phyloP scores from a whole-genome alignment of 2,113 vertebrate species.

The Felis chaus region DNA sequence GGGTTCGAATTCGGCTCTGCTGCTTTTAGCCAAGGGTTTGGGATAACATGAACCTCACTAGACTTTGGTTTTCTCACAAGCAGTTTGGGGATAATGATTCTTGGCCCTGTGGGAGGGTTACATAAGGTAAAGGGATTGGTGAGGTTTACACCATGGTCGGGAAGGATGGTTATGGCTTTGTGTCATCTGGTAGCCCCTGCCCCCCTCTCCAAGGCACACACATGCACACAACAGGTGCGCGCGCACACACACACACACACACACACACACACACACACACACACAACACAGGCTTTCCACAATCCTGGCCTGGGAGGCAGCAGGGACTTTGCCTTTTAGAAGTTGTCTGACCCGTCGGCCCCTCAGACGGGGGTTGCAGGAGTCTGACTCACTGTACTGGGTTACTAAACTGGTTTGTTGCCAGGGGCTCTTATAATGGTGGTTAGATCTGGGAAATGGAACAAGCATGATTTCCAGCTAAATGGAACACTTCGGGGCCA shows the following conservation, averaged over 20 bases:
- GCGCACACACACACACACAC: fast-evolving
- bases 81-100: neutral
- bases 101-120: neutral
- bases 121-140: neutral
- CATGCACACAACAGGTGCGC: fast-evolving
- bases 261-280: fast-evolving
- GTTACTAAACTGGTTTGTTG: neutral
- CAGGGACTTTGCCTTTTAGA: neutral
- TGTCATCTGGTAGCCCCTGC: neutral
- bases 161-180: neutral
- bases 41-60: fast-evolving
- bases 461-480: slow-evolving; percentile 32
- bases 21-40: fast-evolving
- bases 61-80: neutral
- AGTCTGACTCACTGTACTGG: neutral
- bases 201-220: too few species aligned
- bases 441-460: neutral
- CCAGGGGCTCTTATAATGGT: neutral
- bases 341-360: neutral
- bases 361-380: neutral
- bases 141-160: fast-evolving
- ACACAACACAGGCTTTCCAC: fast-evolving
- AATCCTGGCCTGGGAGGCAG: neutral
- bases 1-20: neutral
- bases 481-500: slow-evolving; percentile 29